Conservation (phyloP, 2,113 vertebrate genomes). For the Rhinolophus ferrumequinum region DNA sequence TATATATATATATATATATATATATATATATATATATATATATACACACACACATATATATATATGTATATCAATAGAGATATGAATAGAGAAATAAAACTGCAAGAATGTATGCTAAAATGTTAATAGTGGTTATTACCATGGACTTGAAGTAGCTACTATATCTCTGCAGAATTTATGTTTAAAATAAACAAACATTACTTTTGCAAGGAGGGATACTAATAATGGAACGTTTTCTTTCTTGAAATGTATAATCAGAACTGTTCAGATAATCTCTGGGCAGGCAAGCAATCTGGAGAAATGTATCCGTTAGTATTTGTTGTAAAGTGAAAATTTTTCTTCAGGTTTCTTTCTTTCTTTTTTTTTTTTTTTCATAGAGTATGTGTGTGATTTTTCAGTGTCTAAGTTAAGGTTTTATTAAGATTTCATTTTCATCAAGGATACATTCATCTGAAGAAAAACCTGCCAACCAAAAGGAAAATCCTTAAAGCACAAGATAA, state of each 20-base stretch:
- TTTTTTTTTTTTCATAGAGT: not conserved
- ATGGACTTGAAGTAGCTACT: not conserved
- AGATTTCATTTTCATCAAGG: constrained; percentile 57
- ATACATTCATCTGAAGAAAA: constrained; percentile 51
- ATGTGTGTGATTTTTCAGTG: not conserved
- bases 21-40: not conserved
- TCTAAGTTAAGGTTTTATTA: constrained; percentile 62
- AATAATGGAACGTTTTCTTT: not conserved
- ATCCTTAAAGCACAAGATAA: constrained; percentile 31
- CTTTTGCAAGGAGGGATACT: not conserved
- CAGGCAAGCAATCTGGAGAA: not conserved
- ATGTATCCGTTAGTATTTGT: not conserved
- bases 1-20: not conserved
- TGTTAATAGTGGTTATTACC: not conserved
- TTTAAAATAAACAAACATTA: not conserved
- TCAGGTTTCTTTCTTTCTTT: not conserved
- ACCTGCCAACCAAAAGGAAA: constrained; percentile 48
- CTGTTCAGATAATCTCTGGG: not conserved
- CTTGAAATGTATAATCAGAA: constrained; percentile 21
- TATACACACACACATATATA: not conserved
- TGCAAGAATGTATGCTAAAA: not conserved
- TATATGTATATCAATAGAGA: not conserved
- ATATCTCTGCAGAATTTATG: not conserved
- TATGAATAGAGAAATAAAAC: not conserved
- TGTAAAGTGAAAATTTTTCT: not conserved